Base-by-base conservation (phyloP, 1,140 invertebrate species). In the Lepidurus arcticus region DNA sequence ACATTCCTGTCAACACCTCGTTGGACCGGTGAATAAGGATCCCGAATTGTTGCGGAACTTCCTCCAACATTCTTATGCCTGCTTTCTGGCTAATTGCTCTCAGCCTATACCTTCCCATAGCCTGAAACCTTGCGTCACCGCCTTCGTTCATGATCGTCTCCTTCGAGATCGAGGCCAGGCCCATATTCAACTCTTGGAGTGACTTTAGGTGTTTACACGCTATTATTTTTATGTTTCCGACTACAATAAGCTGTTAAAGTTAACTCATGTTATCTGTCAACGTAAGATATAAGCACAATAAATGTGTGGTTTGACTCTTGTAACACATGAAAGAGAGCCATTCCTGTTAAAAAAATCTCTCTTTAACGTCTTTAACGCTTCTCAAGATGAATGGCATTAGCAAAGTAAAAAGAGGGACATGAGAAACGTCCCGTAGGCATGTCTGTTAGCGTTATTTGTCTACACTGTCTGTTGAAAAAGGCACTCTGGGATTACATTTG, bases 11-110 rank as follows among this genome's bases (percentile, higher is more conserved):
- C 90, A 93, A 81, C 90, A 89, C 84, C 82, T 89, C 8, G 87
- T 91, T 26, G 92, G 91, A 7, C 92, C 92, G 9, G 91, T 92
- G 83, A 91, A 91, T 13, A 90, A 88, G 1, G 88, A 92, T 82
- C 85, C 86, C 75, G 88, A 90, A 81, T 83, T 93, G 75, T 86
- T 93, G 80, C 83, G 88, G 7, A 86, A 88, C 80, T 92, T 92
- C 84, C 88, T 90, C 82, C 83, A 89, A 79, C 88, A 89, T 73
- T 83, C 89, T 24, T 83, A 9, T 65, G 21, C 53, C 4, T 65
- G 53, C 21, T 65, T 65, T 16, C 16, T n/a, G 21, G 53, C 53
- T 9, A 65, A 65, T 4, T 65, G 53, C 53, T 65, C 53, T 21
- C 53, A 7, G 21, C 16, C 16, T 65, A 7, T 65, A 16, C 13